Conservation (phyloP, 2,888 invertebrate genomes). For the Lochmaea crataegi region DNA sequence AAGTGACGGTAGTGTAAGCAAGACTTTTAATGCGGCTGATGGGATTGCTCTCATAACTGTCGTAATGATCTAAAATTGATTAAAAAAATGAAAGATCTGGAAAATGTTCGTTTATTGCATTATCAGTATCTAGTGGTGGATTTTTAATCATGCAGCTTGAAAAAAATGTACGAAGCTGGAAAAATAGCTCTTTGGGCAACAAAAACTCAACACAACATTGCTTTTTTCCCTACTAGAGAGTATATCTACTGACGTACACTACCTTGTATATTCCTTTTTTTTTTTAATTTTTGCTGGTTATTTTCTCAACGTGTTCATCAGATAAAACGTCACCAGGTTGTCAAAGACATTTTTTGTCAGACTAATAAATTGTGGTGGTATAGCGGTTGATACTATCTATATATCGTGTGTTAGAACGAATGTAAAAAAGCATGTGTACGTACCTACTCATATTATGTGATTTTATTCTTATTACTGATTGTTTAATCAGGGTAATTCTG, state of each 20-base stretch:
- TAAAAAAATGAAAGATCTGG: too few species aligned
- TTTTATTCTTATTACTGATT: constrained; percentile 24
- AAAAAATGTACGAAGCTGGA: too few species aligned
- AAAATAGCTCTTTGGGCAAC: too few species aligned
- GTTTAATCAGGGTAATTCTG: constrained; percentile 25
- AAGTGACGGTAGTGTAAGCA: too few species aligned
- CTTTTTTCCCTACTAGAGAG: too few species aligned
- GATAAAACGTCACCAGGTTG: constrained; percentile 17
- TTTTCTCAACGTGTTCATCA: constrained; percentile 7
- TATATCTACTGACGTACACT: background rate
- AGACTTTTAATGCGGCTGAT: too few species aligned
- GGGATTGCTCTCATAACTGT: too few species aligned
- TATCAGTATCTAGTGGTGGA: too few species aligned
- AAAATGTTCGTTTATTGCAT: too few species aligned
- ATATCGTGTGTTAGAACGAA: constrained; percentile 13
- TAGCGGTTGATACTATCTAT: constrained; percentile 10
- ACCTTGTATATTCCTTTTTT: background rate
- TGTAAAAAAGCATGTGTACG: background rate
- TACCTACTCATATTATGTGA: constrained; percentile 13
- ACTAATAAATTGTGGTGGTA: constrained; percentile 18
- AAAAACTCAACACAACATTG: too few species aligned
- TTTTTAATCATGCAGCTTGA: too few species aligned
- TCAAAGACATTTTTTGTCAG: constrained; percentile 8
- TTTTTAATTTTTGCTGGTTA: background rate
- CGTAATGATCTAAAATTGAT: too few species aligned